Conservation (phyloP, 2,797 vertebrate genomes). For the Ibycter americanus region DNA sequence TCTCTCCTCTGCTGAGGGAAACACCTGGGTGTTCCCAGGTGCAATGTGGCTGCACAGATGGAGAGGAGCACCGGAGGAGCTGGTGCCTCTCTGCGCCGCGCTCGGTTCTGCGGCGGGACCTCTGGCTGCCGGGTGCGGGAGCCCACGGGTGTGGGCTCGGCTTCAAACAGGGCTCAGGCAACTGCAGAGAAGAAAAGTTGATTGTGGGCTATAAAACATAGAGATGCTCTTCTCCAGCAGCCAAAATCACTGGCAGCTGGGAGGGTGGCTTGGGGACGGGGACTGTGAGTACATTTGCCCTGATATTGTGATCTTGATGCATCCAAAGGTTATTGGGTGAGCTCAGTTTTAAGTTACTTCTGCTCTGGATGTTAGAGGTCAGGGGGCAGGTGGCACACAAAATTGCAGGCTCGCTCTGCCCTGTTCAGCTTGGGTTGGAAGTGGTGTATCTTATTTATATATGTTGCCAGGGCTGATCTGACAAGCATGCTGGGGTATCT, state of each 20-base stretch:
- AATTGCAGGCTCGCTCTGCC: background rate
- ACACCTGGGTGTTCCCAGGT: background rate
- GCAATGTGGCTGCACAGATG: background rate
- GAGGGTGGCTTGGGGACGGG: background rate
- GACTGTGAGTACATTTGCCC: background rate
- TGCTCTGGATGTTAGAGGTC: background rate
- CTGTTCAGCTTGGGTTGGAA: background rate
- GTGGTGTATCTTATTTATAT: background rate
- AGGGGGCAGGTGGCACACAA: background rate
- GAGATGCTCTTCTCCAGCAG: background rate
- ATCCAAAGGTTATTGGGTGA: background rate
- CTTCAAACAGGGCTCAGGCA: background rate
- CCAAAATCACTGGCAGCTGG: background rate
- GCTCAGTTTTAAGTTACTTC: background rate
- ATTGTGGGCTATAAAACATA: background rate
- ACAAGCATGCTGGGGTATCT: background rate
- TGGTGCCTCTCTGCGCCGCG: background rate
- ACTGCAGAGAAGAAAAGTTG: background rate
- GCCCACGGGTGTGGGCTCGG: background rate
- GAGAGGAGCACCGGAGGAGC: background rate
- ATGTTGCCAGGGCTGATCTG: background rate
- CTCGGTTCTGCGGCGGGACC: accelerated
- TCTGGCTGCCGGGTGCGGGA: background rate
- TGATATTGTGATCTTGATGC: background rate
- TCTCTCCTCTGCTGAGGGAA: background rate